Evolutionary conservation across 2,113 vertebrate species (phyloP).

Genomic region (Prolemur simus): DNA sequence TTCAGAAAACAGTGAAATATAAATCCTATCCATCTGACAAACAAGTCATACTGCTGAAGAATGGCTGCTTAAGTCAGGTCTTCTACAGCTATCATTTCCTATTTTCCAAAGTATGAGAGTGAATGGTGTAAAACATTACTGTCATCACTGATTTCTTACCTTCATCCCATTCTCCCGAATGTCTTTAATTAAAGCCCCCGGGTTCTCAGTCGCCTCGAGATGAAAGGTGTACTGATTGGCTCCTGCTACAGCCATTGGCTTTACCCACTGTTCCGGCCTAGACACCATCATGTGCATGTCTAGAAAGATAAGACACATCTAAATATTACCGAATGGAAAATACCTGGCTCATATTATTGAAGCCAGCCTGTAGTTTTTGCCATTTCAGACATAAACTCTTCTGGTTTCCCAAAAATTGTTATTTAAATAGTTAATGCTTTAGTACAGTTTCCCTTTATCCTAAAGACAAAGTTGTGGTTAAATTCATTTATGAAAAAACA

Average conservation of each 20-base stretch:
- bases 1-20: constrained; percentile 13
- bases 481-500: neutral
- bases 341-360: neutral
- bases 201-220: constrained; percentile 93
- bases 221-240: constrained; percentile 98
- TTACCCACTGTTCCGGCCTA: constrained; percentile 96
- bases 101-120: rapidly evolving
- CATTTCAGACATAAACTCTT: neutral
- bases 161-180: constrained; percentile 97
- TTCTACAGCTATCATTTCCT: neutral
- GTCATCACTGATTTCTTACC: constrained; percentile 81
- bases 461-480: neutral
- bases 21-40: neutral
- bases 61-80: neutral
- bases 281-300: constrained; percentile 99
- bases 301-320: constrained; percentile 71
- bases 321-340: neutral
- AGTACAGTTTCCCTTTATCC: neutral
- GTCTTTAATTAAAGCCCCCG: constrained; percentile 96
- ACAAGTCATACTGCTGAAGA: neutral
- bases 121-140: rapidly evolving
- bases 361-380: neutral
- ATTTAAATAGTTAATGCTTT: neutral
- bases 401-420: neutral
- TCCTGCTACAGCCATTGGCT: constrained; percentile 95